Evolutionary conservation across 2,113 vertebrate species (phyloP), one percentile per base, ranked within the genome.

Genomic region (Gopherus flavomarginatus): DNA sequence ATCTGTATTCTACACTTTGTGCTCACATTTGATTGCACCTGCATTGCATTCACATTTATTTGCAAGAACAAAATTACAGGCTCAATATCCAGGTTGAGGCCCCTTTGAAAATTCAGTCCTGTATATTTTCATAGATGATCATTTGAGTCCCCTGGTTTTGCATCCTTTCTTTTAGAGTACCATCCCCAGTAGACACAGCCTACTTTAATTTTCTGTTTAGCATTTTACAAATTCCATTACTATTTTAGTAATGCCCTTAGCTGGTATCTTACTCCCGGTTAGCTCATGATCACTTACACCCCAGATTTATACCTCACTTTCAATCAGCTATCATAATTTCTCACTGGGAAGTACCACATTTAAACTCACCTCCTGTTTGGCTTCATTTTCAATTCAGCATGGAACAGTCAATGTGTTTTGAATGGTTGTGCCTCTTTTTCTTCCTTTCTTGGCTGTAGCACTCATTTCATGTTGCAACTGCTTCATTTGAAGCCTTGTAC

Each of bases 1-100:
- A 93, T 75, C 95, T 97, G 95, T 95, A 95, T 96, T 96, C 93
- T 96, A 96, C 92, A 96, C 95, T 96, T 96, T 93, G 92, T 96
- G 96, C 92, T 87, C 89, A 92, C 1, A 5, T 88, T 89, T 85
- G 83, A 92, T 84, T 69, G 92, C 0, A 5, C 81, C 0, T 50
- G 59, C 94, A 44, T 90, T n/a, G 75, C 92, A 86, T 62, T n/a
- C 0, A 8, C 44, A 1, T 79, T 92, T 91, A 62, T 49, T 72
- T 11, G 93, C 90, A 62, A 47, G 50, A 81, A 91, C 81, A 89
- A 93, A 0, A 50, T 94, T 57, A 96, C 0, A 79, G 94, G 93
- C 85, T 86, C 96, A 95, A 83, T 89, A 85, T 88, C 94, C 92
- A 1, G 11, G 2, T 2, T 92, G 81, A 87, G 94, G 95, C 93